Conservation (phyloP, 2,888 invertebrate genomes). For the Troglohyphantes excavatus region DNA sequence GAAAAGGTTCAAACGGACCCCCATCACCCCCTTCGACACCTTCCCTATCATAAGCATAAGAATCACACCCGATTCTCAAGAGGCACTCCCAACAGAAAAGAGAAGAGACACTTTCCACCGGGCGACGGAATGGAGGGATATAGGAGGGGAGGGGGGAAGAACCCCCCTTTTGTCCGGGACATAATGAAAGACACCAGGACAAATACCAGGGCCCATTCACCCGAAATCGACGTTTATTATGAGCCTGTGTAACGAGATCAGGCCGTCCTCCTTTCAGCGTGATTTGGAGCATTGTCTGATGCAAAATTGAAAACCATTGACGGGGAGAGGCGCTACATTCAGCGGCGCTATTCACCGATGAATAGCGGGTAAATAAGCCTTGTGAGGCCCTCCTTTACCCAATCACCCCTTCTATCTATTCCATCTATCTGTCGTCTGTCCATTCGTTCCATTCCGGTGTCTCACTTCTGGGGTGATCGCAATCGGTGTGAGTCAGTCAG, state of each 20-base stretch:
- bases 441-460: not conserved
- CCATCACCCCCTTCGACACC: not conserved
- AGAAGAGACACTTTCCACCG: not conserved
- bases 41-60: not conserved
- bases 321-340: constrained; percentile 42
- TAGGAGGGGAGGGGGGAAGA: constrained; percentile 28
- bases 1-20: no score
- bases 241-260: constrained; percentile 78
- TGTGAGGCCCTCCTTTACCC: constrained; percentile 17
- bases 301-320: constrained; percentile 79
- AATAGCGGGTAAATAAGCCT: constrained; percentile 77
- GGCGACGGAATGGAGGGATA: not conserved
- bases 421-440: not conserved
- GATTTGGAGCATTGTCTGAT: constrained; percentile 79
- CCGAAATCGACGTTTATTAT: constrained; percentile 79
- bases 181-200: constrained; percentile 78
- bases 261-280: constrained; percentile 71
- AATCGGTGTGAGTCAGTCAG: constrained; percentile 24
- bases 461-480: not conserved
- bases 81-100: not conserved
- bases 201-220: constrained; percentile 78
- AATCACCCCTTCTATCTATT: constrained; percentile 53
- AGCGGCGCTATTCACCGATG: constrained; percentile 60
- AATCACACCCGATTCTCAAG: not conserved
- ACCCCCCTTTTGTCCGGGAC: constrained; percentile 57